These are phyloP conservation scores for Trisateles emortualis DNA, from an alignment of 2,888 invertebrate genomes.

Conservation along the genomic window DNA sequence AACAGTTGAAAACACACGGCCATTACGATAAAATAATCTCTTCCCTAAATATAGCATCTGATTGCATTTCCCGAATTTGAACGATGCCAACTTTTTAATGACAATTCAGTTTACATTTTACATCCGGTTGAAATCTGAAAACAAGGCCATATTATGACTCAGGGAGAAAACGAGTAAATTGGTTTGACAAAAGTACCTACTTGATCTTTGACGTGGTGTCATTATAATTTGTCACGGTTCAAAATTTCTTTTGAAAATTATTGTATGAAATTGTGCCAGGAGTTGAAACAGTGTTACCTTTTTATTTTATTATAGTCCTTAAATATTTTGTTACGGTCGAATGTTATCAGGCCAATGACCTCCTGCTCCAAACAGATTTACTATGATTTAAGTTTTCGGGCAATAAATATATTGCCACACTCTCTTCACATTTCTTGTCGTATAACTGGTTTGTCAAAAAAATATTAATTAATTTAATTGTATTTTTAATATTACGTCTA, in stretches of 20 bases:
- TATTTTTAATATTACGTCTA: too few species aligned
- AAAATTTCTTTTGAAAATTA: slow-evolving; percentile 17
- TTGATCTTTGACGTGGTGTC: slow-evolving; percentile 13
- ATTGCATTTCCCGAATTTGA: slow-evolving; percentile 13
- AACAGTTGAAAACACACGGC: not conserved
- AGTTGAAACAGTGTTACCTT: not conserved
- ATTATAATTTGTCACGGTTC: slow-evolving; percentile 22
- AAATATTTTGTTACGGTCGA: too few species aligned
- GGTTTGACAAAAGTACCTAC: slow-evolving; percentile 14
- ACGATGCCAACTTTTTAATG: slow-evolving; percentile 16
- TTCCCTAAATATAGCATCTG: slow-evolving; percentile 4
- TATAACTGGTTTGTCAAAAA: too few species aligned
- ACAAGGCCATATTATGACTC: slow-evolving; percentile 14
- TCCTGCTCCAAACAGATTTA: too few species aligned
- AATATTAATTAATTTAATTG: too few species aligned
- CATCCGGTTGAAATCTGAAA: slow-evolving; percentile 13
- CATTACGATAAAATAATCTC: not conserved
- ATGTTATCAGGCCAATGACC: too few species aligned
- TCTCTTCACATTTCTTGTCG: too few species aligned
- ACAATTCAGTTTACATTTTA: slow-evolving; percentile 20
- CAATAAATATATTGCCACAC: too few species aligned
- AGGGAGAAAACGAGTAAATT: slow-evolving; percentile 25
- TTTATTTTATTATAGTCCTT: not conserved
- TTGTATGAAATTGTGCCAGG: slow-evolving; percentile 7
- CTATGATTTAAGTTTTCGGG: too few species aligned